phyloP scores from a whole-genome alignment of 2,888 invertebrate species.

The Xiphydria camelus region DNA sequence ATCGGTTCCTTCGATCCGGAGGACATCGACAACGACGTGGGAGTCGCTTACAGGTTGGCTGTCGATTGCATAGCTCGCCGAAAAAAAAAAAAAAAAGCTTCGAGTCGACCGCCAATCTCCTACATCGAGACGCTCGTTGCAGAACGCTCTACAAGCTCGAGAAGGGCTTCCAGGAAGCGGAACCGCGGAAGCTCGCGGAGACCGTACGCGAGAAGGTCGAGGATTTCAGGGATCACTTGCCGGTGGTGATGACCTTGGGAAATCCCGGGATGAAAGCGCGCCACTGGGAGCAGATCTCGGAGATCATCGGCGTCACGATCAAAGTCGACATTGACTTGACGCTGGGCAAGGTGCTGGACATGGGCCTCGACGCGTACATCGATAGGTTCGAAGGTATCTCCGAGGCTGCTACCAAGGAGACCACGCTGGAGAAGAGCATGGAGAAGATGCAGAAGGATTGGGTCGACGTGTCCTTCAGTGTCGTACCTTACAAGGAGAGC shows the following conservation, averaged over 20 bases:
- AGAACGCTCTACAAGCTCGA: slow-evolving; percentile 87
- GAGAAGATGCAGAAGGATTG: slow-evolving; percentile 91
- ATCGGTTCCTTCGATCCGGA: slow-evolving; percentile 86
- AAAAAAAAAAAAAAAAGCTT: too few relatives aligned
- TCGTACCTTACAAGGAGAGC: slow-evolving; percentile 82
- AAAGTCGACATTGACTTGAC: slow-evolving; percentile 81
- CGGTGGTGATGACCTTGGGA: slow-evolving; percentile 87
- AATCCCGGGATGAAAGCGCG: slow-evolving; percentile 91
- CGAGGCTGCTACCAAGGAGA: slow-evolving; percentile 94
- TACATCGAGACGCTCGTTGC: too few relatives aligned
- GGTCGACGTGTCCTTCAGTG: slow-evolving; percentile 75
- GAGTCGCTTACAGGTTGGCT: slow-evolving; percentile 56
- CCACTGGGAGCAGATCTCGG: slow-evolving; percentile 93
- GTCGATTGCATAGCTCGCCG: too few relatives aligned
- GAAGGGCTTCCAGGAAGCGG: slow-evolving; percentile 80
- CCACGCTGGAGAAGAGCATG: slow-evolving; percentile 84
- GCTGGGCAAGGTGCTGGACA: slow-evolving; percentile 81
- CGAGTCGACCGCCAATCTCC: too few relatives aligned
- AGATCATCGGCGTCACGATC: slow-evolving; percentile 88
- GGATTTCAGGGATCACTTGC: slow-evolving; percentile 81
- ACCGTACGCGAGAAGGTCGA: slow-evolving; percentile 76
- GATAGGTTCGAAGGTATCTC: slow-evolving; percentile 87
- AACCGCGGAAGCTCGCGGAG: slow-evolving; percentile 72
- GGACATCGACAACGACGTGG: slow-evolving; percentile 83
- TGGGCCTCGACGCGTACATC: slow-evolving; percentile 82